Base-by-base conservation (phyloP, 2,797 vertebrate genomes). In the Cyclopterus lumpus region DNA sequence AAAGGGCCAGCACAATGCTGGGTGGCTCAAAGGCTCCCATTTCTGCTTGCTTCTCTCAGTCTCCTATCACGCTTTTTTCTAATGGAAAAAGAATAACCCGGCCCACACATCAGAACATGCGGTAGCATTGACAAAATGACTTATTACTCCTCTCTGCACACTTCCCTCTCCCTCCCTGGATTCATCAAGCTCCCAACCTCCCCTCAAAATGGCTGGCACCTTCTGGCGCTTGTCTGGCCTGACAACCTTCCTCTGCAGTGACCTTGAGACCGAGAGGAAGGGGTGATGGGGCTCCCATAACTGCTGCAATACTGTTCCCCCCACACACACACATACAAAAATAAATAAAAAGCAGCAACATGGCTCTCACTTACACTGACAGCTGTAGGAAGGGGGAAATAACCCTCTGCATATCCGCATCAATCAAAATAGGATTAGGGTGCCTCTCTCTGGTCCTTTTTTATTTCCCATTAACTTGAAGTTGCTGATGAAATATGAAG, bases 241-340 rank as follows among this genome's bases (percentile, higher is more conserved):
- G 83, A 90, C 90, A 90, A 80, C 86, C 86, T 86, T 89, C 77
- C 86, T 83, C 88, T 73, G 84, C 90, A 77, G 68, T 91, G 93
- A 93, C 93, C 93, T 94, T 95, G 92, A 93, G 84, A 87, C 55
- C 57, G 76, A 85, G 76, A 90, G 80, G 81, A 83, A 93, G 85
- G 82, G 77, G 78, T 73, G 83, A 88, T 72, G 84, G 86, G 77
- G 80, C 77, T 75, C 65, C 86, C 65, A 53, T 72, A 80, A 87
- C 81, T 75, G 79, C 83, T 70, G 80, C 80, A 68, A 80, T 76
- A 80, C 73, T 22, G 58, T 49, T 38, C 44, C 40, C 18, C 51
- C 48, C 42, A 6, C 42, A 7, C 20, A n/a, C 46, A 8, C 20
- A 8, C 5, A 28, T 26, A 28, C 28, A 53, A 24, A 67, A 24